phyloP scores from a whole-genome alignment of 2,797 vertebrate species.

The Acrossocheilus wenchowensis region DNA sequence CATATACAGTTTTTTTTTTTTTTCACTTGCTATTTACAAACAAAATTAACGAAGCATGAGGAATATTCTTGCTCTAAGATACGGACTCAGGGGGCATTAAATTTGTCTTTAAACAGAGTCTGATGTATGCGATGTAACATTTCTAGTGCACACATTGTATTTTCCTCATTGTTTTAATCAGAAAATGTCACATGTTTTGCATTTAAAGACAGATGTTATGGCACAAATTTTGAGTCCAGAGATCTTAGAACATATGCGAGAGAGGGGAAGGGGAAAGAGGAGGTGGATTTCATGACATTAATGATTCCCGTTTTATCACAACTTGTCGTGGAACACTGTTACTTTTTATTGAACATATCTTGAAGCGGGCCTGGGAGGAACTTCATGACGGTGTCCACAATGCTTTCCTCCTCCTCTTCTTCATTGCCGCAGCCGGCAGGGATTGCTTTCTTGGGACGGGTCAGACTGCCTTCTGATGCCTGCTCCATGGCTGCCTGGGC shows the following conservation, averaged over 20 bases:
- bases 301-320: conserved; percentile 44
- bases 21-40: conserved; percentile 81
- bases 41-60: conserved; percentile 67
- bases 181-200: conserved; percentile 49
- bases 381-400: conserved; percentile 98
- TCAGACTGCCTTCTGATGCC: conserved; percentile 93
- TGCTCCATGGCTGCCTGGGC: conserved; percentile 96
- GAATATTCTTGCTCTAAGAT: conserved; percentile 64
- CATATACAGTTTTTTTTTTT: conserved; percentile 70
- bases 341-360: conserved; percentile 99
- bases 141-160: conserved; percentile 45
- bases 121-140: conserved; percentile 49
- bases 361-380: conserved; percentile 96
- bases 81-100: conserved; percentile 52
- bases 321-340: conserved; percentile 63
- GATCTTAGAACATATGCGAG: conserved; percentile 59
- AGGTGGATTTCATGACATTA: conserved; percentile 59
- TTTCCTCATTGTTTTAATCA: conserved; percentile 27
- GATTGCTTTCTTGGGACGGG: conserved; percentile 94
- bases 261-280: conserved; percentile 32
- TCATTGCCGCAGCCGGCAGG: conserved; percentile 94
- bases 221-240: conserved; percentile 57
- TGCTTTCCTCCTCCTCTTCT: conserved; percentile 93
- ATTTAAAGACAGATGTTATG: conserved; percentile 62
- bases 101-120: conserved; percentile 60